These are phyloP conservation scores for Xenopus tropicalis DNA, from an alignment of 2,113 vertebrate species.

Conservation along the genomic window UCB_Xtro_10.0 CM004448.2:33771001-33771500, in stretches of 20 bases:
- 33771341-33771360: not conserved
- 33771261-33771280: conserved; percentile 48
- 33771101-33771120: conserved; percentile 73
- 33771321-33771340: not conserved
- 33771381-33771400: no score
- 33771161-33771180: conserved; percentile 60
- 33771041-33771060: conserved; percentile 84
- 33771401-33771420: no score
- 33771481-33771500: no score
- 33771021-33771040: conserved; percentile 81
- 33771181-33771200: conserved; percentile 63
- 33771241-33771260: conserved; percentile 58
- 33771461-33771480: no score
- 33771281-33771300: conserved; percentile 32
- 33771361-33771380: not conserved
- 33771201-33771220: conserved; percentile 56
- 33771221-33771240: conserved; percentile 52
- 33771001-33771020: conserved; percentile 80
- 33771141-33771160: conserved; percentile 72
- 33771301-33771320: not conserved
- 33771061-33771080: conserved; percentile 82
- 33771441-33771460: no score
- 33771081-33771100: conserved; percentile 77
- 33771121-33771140: conserved; percentile 73
- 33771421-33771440: no score